Base-by-base conservation (phyloP, 2,888 invertebrate genomes). In the Automeris io region DNA sequence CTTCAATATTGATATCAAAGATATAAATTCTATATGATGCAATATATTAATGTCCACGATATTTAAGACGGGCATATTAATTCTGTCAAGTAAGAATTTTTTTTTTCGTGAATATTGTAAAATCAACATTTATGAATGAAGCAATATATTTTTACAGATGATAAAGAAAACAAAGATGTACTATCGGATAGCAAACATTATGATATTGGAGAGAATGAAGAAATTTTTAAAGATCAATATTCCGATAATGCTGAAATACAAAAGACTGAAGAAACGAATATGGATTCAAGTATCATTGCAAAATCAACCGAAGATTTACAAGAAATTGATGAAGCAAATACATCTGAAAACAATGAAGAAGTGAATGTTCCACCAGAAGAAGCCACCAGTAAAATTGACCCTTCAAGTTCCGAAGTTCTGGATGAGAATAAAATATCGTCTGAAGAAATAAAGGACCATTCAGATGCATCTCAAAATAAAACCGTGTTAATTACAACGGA, bases 141-240 rank as follows among this genome's bases (percentile, higher is more conserved):
- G n/a, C n/a, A n/a, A n/a, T n/a, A n/a, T n/a, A n/a, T n/a, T n/a
- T 16, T 26, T 26, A 3, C 33, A 33, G 19, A 19, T 33, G 33
- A 5, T 18, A 33, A n/a, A 9, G 19, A 9, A 19, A n/a, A 19
- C 18, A 9, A 26, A 26, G 35, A n/a, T 11, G 1, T 6, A 16
- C 13, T 9, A 2, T 26, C 13, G 7, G 16, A n/a, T 8, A 26
- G 13, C 2, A 13, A 12, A 8, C 26, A 26, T 1, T 7, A 26
- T 13, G 26, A 26, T 13, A n/a, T 7, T 2, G 13, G 8, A 1
- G 2, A 6, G n/a, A 11, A 25, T 11, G 25, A 25, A 25, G 6
- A 25, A 11, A 12, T 25, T 6, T 12, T 12, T 25, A 5, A 25
- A 11, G 12, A 25, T 25, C 6, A 25, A 12, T 13, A 2, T 16